Percentiles rank a stretch among this genome's conserved stretches.
These are phyloP conservation scores for Malaclemys terrapin DNA, from an alignment of 2,113 vertebrate species.

Conservation along the genomic window DNA sequence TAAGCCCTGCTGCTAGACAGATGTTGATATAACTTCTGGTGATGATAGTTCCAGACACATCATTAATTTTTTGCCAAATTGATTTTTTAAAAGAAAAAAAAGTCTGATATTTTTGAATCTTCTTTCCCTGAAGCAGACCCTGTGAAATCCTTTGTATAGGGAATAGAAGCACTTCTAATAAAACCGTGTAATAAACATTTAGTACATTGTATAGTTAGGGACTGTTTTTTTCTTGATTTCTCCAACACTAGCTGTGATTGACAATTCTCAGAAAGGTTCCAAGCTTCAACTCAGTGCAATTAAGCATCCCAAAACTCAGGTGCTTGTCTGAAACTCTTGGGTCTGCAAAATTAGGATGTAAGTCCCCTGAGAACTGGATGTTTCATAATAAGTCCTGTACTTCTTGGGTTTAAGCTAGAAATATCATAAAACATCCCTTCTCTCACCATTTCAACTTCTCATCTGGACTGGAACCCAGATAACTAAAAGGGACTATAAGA, in stretches of 20 bases:
- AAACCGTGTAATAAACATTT: neutral
- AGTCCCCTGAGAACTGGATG: neutral
- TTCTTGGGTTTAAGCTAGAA: neutral
- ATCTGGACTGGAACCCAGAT: neutral
- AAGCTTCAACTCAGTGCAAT: neutral
- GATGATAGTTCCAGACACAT: neutral
- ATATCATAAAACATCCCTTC: neutral
- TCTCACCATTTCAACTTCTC: neutral
- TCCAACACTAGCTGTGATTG: neutral
- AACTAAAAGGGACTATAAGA: neutral
- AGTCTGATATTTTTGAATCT: neutral
- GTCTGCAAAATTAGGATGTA: neutral
- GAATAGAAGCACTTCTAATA: neutral
- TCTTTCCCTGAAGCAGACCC: neutral
- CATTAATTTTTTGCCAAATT: neutral
- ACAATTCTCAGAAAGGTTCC: neutral
- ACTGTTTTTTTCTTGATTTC: neutral
- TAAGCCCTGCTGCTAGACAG: neutral
- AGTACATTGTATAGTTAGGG: neutral
- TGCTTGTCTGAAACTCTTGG: neutral
- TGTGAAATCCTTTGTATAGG: neutral
- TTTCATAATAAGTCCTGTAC: neutral
- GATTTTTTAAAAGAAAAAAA: neutral
- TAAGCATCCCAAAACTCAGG: neutral
- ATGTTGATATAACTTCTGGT: neutral